phyloP scores from a whole-genome alignment of 2,797 vertebrate species.

The Rhinichthys osculus region DNA sequence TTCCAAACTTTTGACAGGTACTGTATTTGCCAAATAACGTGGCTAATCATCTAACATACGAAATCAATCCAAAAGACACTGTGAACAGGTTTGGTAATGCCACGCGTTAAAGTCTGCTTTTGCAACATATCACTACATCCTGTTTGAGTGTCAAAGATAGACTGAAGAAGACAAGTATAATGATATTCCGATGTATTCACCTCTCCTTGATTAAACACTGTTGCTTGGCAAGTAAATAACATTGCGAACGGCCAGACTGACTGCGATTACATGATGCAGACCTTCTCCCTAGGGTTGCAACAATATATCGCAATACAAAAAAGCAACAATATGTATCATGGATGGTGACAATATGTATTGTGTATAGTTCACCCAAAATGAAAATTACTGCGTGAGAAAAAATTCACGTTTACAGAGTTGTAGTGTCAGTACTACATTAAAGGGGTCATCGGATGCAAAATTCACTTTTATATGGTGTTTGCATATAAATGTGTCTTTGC shows the following conservation, averaged over 20 bases:
- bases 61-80: background rate
- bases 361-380: too few relatives aligned
- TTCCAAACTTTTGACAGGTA: background rate
- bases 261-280: background rate
- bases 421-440: too few relatives aligned
- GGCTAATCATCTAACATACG: background rate
- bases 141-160: slow-evolving; percentile 23
- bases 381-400: too few relatives aligned
- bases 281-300: background rate
- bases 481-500: too few relatives aligned
- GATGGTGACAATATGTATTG: too few relatives aligned
- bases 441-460: too few relatives aligned
- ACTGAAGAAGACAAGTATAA: background rate
- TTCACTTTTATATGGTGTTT: too few relatives aligned
- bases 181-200: background rate
- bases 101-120: slow-evolving; percentile 1
- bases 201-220: slow-evolving; percentile 27
- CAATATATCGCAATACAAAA: too few relatives aligned
- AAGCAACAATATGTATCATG: too few relatives aligned
- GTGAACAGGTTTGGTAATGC: background rate
- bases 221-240: background rate
- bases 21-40: background rate
- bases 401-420: too few relatives aligned
- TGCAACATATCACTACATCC: background rate
- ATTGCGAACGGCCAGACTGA: background rate